These are phyloP conservation scores for Apotomis turbidana DNA, from an alignment of 2,888 invertebrate species.

Conservation along the genomic window DNA sequence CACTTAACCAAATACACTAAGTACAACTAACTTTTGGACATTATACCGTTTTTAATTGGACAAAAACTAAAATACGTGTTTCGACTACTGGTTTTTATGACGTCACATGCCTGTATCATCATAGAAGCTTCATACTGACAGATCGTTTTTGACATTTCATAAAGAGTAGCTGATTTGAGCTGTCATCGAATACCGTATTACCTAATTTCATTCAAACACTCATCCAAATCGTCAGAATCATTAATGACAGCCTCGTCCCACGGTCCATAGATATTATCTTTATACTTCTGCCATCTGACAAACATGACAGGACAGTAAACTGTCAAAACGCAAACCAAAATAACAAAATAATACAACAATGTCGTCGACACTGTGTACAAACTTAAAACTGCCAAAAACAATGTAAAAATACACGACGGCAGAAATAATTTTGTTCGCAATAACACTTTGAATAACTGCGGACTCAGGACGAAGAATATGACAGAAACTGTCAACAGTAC, in stretches of 20 bases:
- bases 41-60: too few relatives aligned
- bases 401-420: conserved; percentile 76
- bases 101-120: too few relatives aligned
- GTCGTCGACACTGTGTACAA: conserved; percentile 84
- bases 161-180: too few relatives aligned
- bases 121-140: too few relatives aligned
- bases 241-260: conserved; percentile 97
- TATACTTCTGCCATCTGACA: conserved; percentile 89
- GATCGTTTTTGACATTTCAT: too few relatives aligned
- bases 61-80: too few relatives aligned
- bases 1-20: too few relatives aligned
- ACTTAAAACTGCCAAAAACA: conserved; percentile 76
- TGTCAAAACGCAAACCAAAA: conserved; percentile 86
- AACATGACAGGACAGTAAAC: conserved; percentile 90
- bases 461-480: conserved; percentile 94
- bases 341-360: conserved; percentile 85
- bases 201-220: conserved; percentile 53
- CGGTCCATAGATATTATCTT: conserved; percentile 97
- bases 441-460: conserved; percentile 88
- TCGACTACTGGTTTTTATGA: too few relatives aligned
- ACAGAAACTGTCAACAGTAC: conserved; percentile 95
- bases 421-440: conserved; percentile 83
- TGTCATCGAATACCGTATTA: not conserved
- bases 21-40: too few relatives aligned
- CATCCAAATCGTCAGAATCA: conserved; percentile 83